These are phyloP conservation scores for Sphinx pinastri DNA, from an alignment of 2,888 invertebrate species.

Conservation along the genomic window DNA sequence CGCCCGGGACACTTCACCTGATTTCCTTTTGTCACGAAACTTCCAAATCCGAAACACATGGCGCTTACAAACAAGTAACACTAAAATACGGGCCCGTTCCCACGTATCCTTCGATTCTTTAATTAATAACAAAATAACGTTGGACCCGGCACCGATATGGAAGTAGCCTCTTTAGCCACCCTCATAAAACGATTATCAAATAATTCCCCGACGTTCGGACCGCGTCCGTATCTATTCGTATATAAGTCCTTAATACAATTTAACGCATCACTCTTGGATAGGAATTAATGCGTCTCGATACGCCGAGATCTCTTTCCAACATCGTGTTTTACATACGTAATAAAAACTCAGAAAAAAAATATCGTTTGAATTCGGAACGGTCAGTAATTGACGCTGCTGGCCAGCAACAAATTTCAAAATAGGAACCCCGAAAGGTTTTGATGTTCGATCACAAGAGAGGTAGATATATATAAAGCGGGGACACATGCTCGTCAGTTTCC, in stretches of 20 bases:
- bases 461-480: not conserved
- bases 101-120: slow-evolving; percentile 70
- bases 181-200: slow-evolving; percentile 82
- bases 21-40: slow-evolving; percentile 64
- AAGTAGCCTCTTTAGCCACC: slow-evolving; percentile 73
- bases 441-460: slow-evolving; percentile 29
- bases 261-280: slow-evolving; percentile 66
- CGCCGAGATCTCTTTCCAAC: slow-evolving; percentile 51
- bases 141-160: slow-evolving; percentile 66
- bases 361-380: slow-evolving; percentile 51
- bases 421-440: slow-evolving; percentile 46
- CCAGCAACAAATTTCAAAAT: slow-evolving; percentile 44
- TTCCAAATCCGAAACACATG: slow-evolving; percentile 69
- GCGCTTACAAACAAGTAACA: slow-evolving; percentile 54
- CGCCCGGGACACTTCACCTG: slow-evolving; percentile 54
- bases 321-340: slow-evolving; percentile 45
- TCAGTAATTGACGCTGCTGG: slow-evolving; percentile 40
- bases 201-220: slow-evolving; percentile 66
- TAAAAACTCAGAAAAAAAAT: slow-evolving; percentile 46
- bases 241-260: slow-evolving; percentile 65
- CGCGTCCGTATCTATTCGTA: slow-evolving; percentile 63
- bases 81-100: slow-evolving; percentile 62
- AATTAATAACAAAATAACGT: slow-evolving; percentile 77
- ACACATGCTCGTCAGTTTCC: slow-evolving; percentile 42
- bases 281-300: slow-evolving; percentile 56